phyloP scores from a whole-genome alignment of 2,888 invertebrate species.

The Schizaphis graminum region DNA sequence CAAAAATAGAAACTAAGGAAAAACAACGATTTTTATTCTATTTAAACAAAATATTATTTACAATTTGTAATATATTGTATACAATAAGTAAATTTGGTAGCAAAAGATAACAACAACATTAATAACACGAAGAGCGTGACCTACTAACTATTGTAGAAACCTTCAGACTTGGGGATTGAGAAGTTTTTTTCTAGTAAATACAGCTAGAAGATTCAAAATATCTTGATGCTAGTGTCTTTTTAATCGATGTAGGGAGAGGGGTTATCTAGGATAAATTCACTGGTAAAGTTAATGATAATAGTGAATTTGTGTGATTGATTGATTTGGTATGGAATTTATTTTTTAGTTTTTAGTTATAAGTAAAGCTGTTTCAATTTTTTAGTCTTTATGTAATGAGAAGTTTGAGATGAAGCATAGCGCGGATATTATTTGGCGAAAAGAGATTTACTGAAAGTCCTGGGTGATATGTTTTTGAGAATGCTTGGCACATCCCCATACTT shows the following conservation, averaged over 20 bases:
- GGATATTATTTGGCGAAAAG: not conserved
- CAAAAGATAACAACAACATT: not conserved
- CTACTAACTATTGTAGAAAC: not conserved
- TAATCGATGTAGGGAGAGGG: not conserved
- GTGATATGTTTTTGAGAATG: not conserved
- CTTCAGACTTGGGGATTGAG: not conserved
- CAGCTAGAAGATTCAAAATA: not conserved
- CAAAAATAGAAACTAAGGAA: too few relatives aligned
- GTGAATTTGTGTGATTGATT: too few relatives aligned
- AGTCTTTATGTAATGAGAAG: not conserved
- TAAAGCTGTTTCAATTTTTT: not conserved
- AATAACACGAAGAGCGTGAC: not conserved
- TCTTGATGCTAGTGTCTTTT: not conserved
- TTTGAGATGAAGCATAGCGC: slow-evolving; percentile 15
- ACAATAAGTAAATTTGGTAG: not conserved
- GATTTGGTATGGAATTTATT: not conserved
- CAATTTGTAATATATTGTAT: not conserved
- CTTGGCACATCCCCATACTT: not conserved
- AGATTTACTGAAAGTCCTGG: not conserved
- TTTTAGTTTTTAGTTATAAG: not conserved
- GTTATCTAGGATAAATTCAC: not conserved
- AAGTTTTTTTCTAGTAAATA: not conserved
- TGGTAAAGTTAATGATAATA: not conserved
- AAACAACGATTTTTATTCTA: too few relatives aligned
- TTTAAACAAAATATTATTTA: not conserved